Conservation (phyloP, 2,888 invertebrate genomes). For the Pyrocoelia pectoralis region DNA sequence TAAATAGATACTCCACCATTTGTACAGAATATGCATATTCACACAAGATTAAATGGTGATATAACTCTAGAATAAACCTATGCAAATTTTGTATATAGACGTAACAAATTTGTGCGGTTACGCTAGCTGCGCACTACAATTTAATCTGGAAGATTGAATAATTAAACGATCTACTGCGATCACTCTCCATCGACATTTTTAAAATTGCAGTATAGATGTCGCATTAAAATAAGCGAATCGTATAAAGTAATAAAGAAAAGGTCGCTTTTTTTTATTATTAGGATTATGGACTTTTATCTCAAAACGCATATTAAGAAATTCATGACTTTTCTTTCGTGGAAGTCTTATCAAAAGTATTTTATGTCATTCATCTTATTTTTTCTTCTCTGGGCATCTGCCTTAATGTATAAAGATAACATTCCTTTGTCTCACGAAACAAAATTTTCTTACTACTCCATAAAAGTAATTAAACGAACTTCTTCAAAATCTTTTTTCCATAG, state of each 20-base stretch:
- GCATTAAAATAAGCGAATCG: slow-evolving; percentile 35
- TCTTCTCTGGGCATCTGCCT: neutral
- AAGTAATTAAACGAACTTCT: no score
- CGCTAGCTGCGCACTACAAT: neutral
- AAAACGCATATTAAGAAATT: neutral
- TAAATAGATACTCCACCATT: no score
- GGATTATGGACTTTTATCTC: neutral
- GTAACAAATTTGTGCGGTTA: no score
- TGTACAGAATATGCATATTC: no score
- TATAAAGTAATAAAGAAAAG: slow-evolving; percentile 48
- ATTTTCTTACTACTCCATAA: no score
- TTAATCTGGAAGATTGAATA: neutral
- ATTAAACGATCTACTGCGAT: no score
- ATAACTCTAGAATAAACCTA: no score
- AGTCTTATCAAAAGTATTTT: slow-evolving; percentile 48
- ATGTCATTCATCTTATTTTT: slow-evolving; percentile 11
- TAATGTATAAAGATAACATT: neutral
- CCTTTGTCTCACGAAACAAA: neutral
- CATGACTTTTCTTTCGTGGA: slow-evolving; percentile 34
- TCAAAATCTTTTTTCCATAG: no score
- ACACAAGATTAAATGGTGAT: no score
- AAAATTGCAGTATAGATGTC: neutral
- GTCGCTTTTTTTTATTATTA: slow-evolving; percentile 44
- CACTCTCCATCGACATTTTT: no score
- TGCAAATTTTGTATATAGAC: no score